A percentile compares a stretch with the other conserved stretches of the same genome.
Evolutionary conservation across 2,888 invertebrate species (phyloP).

Genomic region (Spatulosminthurus flaviceps): DNA sequence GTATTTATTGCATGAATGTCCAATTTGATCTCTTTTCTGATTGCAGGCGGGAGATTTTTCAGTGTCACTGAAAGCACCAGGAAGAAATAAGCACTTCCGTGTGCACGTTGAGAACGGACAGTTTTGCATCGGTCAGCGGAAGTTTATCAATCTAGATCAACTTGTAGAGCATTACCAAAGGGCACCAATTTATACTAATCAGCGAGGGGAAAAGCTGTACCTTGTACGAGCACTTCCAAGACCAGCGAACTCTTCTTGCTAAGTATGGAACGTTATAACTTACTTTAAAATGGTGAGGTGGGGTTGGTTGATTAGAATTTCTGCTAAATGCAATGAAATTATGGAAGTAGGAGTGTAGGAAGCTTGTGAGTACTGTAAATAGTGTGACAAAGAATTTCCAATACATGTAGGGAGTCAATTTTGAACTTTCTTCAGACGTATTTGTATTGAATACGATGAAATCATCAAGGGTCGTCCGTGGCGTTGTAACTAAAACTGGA

Average conservation of each 20-base stretch:
- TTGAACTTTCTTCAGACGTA: no score
- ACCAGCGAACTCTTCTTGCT: constrained; percentile 60
- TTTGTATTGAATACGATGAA: no score
- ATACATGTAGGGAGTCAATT: no score
- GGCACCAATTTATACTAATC: constrained; percentile 98
- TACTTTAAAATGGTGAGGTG: not conserved
- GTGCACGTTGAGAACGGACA: constrained; percentile 93
- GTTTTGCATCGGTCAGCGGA: constrained; percentile 97
- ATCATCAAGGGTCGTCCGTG: no score
- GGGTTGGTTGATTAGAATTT: not conserved
- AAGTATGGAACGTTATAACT: not conserved
- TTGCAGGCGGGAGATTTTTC: constrained; percentile 95
- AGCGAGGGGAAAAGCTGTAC: constrained; percentile 96
- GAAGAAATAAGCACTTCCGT: constrained; percentile 98
- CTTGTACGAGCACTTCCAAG: constrained; percentile 92
- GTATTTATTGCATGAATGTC: not conserved
- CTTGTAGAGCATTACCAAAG: constrained; percentile 98
- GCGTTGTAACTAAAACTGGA: not conserved
- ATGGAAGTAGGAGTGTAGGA: no score
- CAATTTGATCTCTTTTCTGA: not conserved
- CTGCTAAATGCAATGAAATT: no score
- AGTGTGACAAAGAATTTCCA: no score
- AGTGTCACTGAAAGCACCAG: constrained; percentile 96
- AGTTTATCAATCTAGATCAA: constrained; percentile 94
- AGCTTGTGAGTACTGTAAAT: no score